Conservation (phyloP, 2,113 vertebrate species). For the Dipodomys spectabilis region DNA sequence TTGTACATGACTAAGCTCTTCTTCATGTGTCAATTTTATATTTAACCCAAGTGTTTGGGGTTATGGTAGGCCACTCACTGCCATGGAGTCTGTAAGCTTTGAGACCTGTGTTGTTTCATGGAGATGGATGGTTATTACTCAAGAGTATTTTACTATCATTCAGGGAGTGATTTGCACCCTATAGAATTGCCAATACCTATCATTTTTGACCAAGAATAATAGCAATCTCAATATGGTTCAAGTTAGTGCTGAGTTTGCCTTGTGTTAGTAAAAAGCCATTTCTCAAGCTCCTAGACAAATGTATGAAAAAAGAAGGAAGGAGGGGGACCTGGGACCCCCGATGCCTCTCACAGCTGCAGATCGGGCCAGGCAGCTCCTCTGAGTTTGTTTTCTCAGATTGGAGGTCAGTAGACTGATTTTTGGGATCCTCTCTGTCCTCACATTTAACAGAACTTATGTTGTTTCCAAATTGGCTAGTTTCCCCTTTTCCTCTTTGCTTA, state of each 20-base stretch:
- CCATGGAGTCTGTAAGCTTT: not conserved
- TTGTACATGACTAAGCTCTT: not conserved
- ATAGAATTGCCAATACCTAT: not conserved
- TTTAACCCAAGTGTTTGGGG: not conserved
- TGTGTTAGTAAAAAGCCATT: not conserved
- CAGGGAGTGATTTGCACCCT: not conserved
- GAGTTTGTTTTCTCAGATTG: not conserved
- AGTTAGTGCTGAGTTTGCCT: not conserved
- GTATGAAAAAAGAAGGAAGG: not conserved
- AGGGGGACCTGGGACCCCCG: not conserved
- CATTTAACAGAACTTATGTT: not conserved
- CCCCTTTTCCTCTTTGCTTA: not conserved
- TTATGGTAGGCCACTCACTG: not conserved
- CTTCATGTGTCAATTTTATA: not conserved
- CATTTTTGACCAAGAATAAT: not conserved
- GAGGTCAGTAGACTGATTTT: not conserved
- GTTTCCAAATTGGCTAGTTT: not conserved
- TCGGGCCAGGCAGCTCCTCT: not conserved
- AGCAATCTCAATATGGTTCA: not conserved
- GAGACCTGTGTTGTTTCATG: not conserved
- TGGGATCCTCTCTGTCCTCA: not conserved
- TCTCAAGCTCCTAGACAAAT: not conserved
- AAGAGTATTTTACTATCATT: not conserved
- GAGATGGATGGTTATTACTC: not conserved
- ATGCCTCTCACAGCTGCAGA: rapidly evolving